Base-by-base conservation (phyloP, 2,888 invertebrate genomes). In the Leptinotarsa peninsularis region DNA sequence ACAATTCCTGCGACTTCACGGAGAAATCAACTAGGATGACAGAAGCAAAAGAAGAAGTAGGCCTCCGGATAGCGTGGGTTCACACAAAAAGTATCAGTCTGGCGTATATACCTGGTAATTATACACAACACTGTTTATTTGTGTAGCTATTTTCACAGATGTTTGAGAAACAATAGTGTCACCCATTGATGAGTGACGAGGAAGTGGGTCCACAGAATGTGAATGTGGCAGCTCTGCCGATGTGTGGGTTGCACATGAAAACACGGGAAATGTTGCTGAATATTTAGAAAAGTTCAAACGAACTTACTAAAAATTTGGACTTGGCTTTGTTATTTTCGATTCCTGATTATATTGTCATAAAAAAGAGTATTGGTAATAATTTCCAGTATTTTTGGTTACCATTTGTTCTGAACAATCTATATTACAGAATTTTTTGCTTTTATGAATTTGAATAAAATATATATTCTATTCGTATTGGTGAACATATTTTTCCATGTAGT, bases 181-280 rank as follows among this genome's bases (percentile, higher is more conserved):
- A 49, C 21, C 74, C 72, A 76, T 74, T 78, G 83, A 78, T 78
- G 83, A 83, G 72, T 82, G 83, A 83, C 70, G 79, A 83, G 83
- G 83, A 83, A 82, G 81, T 82, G 54, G 54, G 10, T 63, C 10
- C 33, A 33, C 43, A 0, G 33, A 10, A 72, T 49, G 77, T 79
- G 74, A 75, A 67, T 73, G 63, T 54, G 71, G 67, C 79, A 72
- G 66, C 68, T 76, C 66, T n/a, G 54, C 13, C 52, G 15, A 17
- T 52, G 52, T n/a, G 52, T 52, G n/a, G 15, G 52, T 17, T 52
- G 4, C 0, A 43, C 43, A 43, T 43, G 43, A 43, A 43, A 43
- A 13, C 43, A 3, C 43, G 43, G 43, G 13, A 43, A 43, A 10
- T 43, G 43, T 43, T 43, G 43, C 13, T 10, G 43, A 43, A 43